Base-by-base conservation (phyloP, 2,113 vertebrate genomes). In the Onychostoma macrolepis region DNA sequence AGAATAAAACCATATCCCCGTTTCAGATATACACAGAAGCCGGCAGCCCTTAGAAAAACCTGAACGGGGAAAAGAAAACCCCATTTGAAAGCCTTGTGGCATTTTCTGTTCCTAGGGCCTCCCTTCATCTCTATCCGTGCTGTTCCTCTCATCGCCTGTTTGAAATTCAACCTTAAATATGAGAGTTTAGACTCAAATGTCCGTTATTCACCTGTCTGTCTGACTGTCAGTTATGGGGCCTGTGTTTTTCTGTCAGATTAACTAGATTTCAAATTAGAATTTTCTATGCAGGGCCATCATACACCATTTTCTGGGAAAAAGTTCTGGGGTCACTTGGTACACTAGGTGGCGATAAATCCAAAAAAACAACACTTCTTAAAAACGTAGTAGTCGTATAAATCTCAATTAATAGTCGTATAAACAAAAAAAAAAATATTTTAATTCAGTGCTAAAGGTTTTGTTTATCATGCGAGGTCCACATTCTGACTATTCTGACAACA, bases 1-100 rank as follows among this genome's bases (percentile, higher is more conserved):
- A 88, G 89, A 92, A 91, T 92, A 89, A 88, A 91, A 88, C 63
- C 48, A 86, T 80, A 86, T 89, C 33, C 74, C 77, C 72, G 74
- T 80, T 78, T 87, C 83, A 80, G 80, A 87, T 50, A 75, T 43
- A 80, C 83, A 87, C 72, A 45, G 56, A 78, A 89, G 72, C 48
- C 61, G 3, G 53, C 48, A 76, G 77, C 21, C 6, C 77, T 85
- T 26, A 82, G 83, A 43, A 53, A 83, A 71, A 72, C 63, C 65
- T 48, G 63, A 30, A 72, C 24, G n/a, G 74, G 72, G n/a, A 17
- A 67, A n/a, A 85, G 61, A 85, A 81, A 87, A 89, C 41, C 45
- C 4, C 15, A 85, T 69, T 85, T 81, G 69, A 80, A 85, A 79
- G 74, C 28, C 77, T 21, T 6, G 72, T 75, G 86, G 65, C 75